Evolutionary conservation across 2,797 vertebrate genomes (phyloP), one percentile per base, ranked within the genome.

Genomic region (Perodicticus potto): DNA sequence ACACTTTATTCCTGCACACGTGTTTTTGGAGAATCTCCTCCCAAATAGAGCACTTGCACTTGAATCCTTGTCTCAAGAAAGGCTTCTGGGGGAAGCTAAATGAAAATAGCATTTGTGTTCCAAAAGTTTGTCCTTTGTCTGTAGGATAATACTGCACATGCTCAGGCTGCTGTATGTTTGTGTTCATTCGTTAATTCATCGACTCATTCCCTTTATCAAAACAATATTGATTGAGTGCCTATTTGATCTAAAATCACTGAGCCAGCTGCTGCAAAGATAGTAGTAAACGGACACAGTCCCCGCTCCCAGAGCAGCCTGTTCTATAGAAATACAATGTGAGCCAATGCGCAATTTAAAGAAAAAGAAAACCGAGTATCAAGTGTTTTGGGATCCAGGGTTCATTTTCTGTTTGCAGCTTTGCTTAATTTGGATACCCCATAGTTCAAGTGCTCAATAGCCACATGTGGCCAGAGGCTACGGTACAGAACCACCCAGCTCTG

Each of bases 121-220:
- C 65, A 61, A 80, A 91, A 90, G 29, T 69, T 80, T 97, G 77
- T 67, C 55, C 59, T 80, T 80, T 69, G 12, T 77, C 61, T 82
- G 25, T 69, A 65, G 65, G 69, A 76, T 59, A 53, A 14, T 12
- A 63, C 43, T 59, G 12, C 20, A 53, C 69, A n/a, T 63, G 61
- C 43, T 29, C 55, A 11, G 61, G 19, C 23, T 77, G 49, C 40
- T 40, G 11, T 37, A 34, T 53, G 40, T 49, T 57, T 88, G 8
- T 85, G 34, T 72, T 81, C 16, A 57, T 82, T 89, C 72, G 65
- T 80, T 87, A 59, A 55, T 76, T 74, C 61, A 67, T 4, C 55
- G 78, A 89, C 53, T 88, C 34, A 76, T 65, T 70, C 25, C 8
- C 2, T 63, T 32, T 43, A 22, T 57, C 45, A 90, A 67, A 77